Conservation (phyloP, 2,113 vertebrate genomes). For the Vulpes ferrilata region DNA sequence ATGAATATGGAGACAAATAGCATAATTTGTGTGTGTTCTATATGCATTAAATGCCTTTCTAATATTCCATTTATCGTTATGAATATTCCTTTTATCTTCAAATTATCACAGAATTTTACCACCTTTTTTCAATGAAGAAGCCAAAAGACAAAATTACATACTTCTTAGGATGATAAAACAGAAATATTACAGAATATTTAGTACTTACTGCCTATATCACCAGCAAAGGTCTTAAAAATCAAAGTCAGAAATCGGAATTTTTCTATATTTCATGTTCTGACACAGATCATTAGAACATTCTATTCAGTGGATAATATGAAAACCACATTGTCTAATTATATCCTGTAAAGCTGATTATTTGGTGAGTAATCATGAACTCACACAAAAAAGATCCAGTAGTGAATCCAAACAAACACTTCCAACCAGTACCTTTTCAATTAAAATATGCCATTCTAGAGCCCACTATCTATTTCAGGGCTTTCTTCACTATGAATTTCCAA, state of each 20-base stretch:
- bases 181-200: background rate
- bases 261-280: background rate
- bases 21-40: background rate
- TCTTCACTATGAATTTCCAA: constrained; percentile 47
- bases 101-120: background rate
- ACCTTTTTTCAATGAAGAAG: background rate
- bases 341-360: constrained; percentile 33
- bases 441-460: background rate
- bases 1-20: background rate
- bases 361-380: constrained; percentile 28
- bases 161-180: background rate
- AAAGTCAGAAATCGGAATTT: background rate
- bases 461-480: background rate
- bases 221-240: constrained; percentile 20
- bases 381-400: constrained; percentile 18
- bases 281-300: constrained; percentile 30
- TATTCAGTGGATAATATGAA: constrained; percentile 27
- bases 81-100: background rate
- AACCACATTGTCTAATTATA: constrained; percentile 48
- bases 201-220: background rate
- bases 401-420: constrained; percentile 56
- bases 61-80: background rate
- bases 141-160: background rate
- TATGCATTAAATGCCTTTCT: background rate
- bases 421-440: constrained; percentile 43